These are phyloP conservation scores for Macrotus californicus DNA, from an alignment of 2,113 vertebrate species.

Conservation along the genomic window DNA sequence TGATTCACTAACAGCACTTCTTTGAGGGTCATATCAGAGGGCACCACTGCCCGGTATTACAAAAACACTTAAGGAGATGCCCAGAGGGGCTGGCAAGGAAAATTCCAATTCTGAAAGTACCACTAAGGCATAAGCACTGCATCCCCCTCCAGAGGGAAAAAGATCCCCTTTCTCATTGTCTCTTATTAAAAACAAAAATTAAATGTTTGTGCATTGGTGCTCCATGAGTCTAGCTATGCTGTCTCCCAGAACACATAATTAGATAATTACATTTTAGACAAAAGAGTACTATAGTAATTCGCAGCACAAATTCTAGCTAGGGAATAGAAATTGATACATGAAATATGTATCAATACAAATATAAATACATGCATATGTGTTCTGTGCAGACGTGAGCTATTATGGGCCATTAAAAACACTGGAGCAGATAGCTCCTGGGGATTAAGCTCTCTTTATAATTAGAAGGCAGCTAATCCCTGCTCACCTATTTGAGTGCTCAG, in stretches of 20 bases:
- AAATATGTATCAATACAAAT: conserved; percentile 72
- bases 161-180: conserved; percentile 38
- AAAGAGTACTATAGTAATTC: conserved; percentile 64
- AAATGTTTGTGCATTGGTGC: conserved; percentile 67
- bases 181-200: conserved; percentile 74
- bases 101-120: conserved; percentile 56
- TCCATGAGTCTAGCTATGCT: conserved; percentile 58
- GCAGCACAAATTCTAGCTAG: conserved; percentile 58
- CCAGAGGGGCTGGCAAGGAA: conserved; percentile 57
- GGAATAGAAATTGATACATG: conserved; percentile 71
- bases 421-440: conserved; percentile 58
- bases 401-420: conserved; percentile 65
- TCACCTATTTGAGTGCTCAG: conserved; percentile 60
- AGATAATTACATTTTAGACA: conserved; percentile 75
- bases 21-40: conserved; percentile 40
- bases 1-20: conserved; percentile 45
- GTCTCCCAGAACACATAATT: conserved; percentile 72
- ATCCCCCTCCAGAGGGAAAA: conserved; percentile 32
- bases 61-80: conserved; percentile 59
- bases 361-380: conserved; percentile 67
- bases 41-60: conserved; percentile 39
- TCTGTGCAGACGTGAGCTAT: conserved; percentile 49
- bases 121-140: conserved; percentile 42
- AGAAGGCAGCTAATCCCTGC: conserved; percentile 69
- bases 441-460: conserved; percentile 65